A percentile compares a stretch with the other conserved stretches of the same genome.
Evolutionary conservation across 2,888 invertebrate species (phyloP).

Genomic region (Xestoiulus laeticollis): DNA sequence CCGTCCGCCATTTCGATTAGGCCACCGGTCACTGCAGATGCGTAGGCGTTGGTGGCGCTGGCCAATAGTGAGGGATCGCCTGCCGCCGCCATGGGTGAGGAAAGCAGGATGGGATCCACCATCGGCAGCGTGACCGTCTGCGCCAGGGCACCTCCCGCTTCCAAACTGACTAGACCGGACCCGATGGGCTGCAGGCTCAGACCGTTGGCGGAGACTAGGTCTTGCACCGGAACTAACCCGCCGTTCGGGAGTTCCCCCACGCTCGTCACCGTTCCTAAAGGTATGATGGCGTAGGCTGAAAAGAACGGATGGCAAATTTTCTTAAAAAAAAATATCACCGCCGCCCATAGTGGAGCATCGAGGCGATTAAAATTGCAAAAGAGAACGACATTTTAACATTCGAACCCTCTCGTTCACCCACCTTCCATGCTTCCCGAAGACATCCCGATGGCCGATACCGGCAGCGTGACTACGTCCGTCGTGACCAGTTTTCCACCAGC

Average conservation of each 20-base stretch:
- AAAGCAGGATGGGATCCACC: neutral
- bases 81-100: neutral
- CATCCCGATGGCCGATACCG: neutral
- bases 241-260: neutral
- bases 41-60: neutral
- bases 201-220: neutral
- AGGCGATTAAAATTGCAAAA: too few relatives aligned
- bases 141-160: neutral
- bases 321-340: neutral
- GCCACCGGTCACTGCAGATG: neutral
- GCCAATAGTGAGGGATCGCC: neutral
- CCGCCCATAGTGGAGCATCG: too few relatives aligned
- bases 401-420: neutral
- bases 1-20: neutral
- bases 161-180: neutral
- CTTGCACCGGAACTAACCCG: neutral
- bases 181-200: neutral
- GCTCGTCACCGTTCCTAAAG: neutral
- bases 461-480: neutral
- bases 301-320: neutral
- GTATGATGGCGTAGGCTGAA: slow-evolving; percentile 29
- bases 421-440: neutral
- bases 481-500: neutral
- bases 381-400: too few relatives aligned
- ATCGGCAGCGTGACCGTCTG: neutral